These are phyloP conservation scores for Rana temporaria DNA, from an alignment of 2,113 vertebrate species.

Conservation along the genomic window DNA sequence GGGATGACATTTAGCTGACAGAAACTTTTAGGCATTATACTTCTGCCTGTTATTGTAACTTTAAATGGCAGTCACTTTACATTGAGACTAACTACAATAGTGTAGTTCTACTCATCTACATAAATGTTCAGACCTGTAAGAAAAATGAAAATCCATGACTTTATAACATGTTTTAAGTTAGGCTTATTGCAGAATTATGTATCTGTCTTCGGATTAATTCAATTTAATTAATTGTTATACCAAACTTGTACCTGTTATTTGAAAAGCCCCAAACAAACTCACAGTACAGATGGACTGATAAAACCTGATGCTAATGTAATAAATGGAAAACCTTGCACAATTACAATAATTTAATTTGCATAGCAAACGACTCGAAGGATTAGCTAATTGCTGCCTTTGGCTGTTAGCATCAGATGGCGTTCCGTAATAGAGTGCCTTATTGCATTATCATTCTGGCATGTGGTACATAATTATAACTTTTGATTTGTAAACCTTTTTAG, in stretches of 20 bases:
- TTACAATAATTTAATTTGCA: conserved; percentile 58
- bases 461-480: conserved; percentile 58
- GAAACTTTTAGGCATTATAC: too few relatives aligned
- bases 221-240: conserved; percentile 45
- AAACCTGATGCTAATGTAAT: conserved; percentile 58
- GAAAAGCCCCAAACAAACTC: conserved; percentile 48
- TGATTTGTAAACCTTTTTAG: conserved; percentile 56
- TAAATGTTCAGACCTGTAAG: background rate
- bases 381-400: conserved; percentile 58
- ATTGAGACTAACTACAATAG: background rate
- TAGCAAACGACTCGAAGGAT: conserved; percentile 57
- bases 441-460: conserved; percentile 57
- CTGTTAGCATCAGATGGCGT: conserved; percentile 56
- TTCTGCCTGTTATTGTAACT: too few relatives aligned
- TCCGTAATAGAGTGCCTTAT: conserved; percentile 57
- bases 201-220: conserved; percentile 39
- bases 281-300: conserved; percentile 55
- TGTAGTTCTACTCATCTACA: background rate
- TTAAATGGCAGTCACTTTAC: background rate
- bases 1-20: too few relatives aligned
- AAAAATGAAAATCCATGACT: conserved; percentile 19
- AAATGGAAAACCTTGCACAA: conserved; percentile 56
- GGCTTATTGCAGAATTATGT: conserved; percentile 8
- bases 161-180: conserved; percentile 14
- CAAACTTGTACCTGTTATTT: conserved; percentile 48